These are phyloP conservation scores for Eristalinus aeneus DNA, from an alignment of 2,888 invertebrate genomes.

Conservation along the genomic window DNA sequence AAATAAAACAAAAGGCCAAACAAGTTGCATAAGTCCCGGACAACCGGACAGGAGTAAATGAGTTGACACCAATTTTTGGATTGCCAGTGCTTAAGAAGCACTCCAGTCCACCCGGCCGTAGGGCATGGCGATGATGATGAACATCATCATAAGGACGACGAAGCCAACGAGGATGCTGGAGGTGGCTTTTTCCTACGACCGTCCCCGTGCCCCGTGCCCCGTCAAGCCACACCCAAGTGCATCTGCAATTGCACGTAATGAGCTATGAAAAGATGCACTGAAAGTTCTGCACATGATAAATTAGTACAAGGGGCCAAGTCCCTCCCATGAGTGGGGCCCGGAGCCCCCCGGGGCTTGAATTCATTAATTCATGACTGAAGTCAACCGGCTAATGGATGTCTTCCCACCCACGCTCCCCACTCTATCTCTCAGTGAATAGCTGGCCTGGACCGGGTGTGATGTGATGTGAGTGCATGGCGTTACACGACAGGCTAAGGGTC, in stretches of 20 bases:
- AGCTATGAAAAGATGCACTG: slow-evolving; percentile 63
- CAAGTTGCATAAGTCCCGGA: slow-evolving; percentile 36
- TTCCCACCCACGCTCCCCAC: background rate
- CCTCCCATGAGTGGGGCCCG: slow-evolving; percentile 1
- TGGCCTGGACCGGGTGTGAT: slow-evolving; percentile 1
- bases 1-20: slow-evolving; percentile 27
- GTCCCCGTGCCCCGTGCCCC: background rate
- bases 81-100: slow-evolving; percentile 62
- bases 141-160: slow-evolving; percentile 11
- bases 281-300: slow-evolving; percentile 68
- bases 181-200: slow-evolving; percentile 32
- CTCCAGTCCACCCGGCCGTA: slow-evolving; percentile 21
- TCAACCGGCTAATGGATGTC: slow-evolving; percentile 46
- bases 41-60: slow-evolving; percentile 60
- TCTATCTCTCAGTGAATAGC: background rate
- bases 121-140: slow-evolving; percentile 11
- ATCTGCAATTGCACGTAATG: slow-evolving; percentile 65
- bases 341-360: slow-evolving; percentile 46
- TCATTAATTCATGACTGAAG: slow-evolving; percentile 67
- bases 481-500: slow-evolving; percentile 19
- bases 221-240: slow-evolving; percentile 1
- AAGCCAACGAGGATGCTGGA: slow-evolving; percentile 12
- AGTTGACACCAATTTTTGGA: slow-evolving; percentile 68
- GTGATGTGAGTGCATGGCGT: slow-evolving; percentile 24
- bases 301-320: slow-evolving; percentile 43